Base-by-base conservation (phyloP, 2,888 invertebrate species). In the Eristalis intricaria region DNA sequence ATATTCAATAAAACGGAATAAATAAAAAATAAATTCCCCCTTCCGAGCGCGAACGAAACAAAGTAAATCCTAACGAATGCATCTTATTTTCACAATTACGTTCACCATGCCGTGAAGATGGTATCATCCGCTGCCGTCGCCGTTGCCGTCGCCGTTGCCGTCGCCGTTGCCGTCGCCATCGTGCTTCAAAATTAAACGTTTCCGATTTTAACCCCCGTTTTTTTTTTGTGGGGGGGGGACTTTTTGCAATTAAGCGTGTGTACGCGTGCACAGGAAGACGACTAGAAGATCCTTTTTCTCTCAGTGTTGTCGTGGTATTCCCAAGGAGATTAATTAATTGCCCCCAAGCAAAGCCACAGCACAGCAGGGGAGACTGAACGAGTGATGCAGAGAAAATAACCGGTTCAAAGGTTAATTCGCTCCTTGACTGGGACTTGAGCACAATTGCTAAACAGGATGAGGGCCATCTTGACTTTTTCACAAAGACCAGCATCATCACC, bases 251-350 rank as follows among this genome's bases (percentile, higher is more conserved):
- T 50, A 50, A 50, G 50, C 19, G 19, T 50, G 19, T 19, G 50
- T 50, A n/a, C 43, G 50, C 19, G 7, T 19, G 50, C 19, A 50
- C 19, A 19, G 50, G 50, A 50, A 50, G 50, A 19, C 50, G n/a
- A 19, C 50, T 19, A n/a, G 50, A 8, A 66, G 32, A 63, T 66
- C 56, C 65, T 56, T 58, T 22, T 40, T 11, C 60, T 32, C 32
- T 38, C 26, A 13, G 32, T 22, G 40, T 58, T 73, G 63, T 60
- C 74, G 73, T 69, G 29, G 40, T 68, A 83, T 86, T 79, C 70
- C 82, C 70, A 86, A 83, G 75, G 86, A 82, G 78, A 83, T 83
- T 68, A 83, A 82, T 83, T 83, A 79, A 86, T 86, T 86, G 82
- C 86, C 82, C 61, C 66, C 65, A n/a, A 71, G 78, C 82, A 78